Conservation (phyloP, 1,140 invertebrate species). For the Drosophila ficusphila region DNA sequence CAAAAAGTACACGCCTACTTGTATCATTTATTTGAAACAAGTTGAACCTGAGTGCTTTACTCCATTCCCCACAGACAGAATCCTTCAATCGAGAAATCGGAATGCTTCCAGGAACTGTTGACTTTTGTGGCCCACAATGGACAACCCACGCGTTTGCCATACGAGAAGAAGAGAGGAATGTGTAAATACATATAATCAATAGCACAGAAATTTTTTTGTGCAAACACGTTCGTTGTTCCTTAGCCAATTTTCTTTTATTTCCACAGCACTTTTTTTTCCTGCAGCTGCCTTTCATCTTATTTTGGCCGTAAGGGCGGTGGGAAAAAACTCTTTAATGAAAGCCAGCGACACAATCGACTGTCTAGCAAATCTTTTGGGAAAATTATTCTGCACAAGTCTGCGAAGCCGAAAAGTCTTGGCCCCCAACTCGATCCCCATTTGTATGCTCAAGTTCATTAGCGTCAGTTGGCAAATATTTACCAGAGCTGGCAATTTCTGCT, state of each 20-base stretch:
- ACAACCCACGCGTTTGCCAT: slow-evolving; percentile 9
- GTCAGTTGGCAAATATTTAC: slow-evolving; percentile 76
- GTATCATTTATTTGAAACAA: slow-evolving; percentile 1
- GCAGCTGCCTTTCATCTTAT: slow-evolving; percentile 19
- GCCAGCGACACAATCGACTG: slow-evolving; percentile 29
- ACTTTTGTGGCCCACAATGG: slow-evolving; percentile 44
- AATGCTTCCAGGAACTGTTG: slow-evolving; percentile 17
- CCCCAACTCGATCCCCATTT: slow-evolving; percentile 45
- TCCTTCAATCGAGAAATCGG: slow-evolving; percentile 8
- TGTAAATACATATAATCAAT: slow-evolving; percentile 65
- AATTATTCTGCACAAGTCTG: slow-evolving; percentile 36
- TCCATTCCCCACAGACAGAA: slow-evolving; percentile 3
- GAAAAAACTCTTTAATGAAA: slow-evolving; percentile 63
- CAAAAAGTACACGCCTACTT: not conserved
- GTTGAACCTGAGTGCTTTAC: not conserved
- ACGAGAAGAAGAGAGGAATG: slow-evolving; percentile 11
- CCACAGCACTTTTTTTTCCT: slow-evolving; percentile 12
- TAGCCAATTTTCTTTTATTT: slow-evolving; percentile 53
- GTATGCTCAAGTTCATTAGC: slow-evolving; percentile 78
- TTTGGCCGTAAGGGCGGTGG: slow-evolving; percentile 1
- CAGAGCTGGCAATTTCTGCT: slow-evolving; percentile 57
- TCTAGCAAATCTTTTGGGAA: slow-evolving; percentile 37
- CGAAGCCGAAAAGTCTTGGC: not conserved
- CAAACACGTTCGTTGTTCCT: slow-evolving; percentile 53
- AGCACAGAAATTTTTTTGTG: slow-evolving; percentile 58